phyloP scores from a whole-genome alignment of 2,113 vertebrate species.

The Chloropsis hardwickii region DNA sequence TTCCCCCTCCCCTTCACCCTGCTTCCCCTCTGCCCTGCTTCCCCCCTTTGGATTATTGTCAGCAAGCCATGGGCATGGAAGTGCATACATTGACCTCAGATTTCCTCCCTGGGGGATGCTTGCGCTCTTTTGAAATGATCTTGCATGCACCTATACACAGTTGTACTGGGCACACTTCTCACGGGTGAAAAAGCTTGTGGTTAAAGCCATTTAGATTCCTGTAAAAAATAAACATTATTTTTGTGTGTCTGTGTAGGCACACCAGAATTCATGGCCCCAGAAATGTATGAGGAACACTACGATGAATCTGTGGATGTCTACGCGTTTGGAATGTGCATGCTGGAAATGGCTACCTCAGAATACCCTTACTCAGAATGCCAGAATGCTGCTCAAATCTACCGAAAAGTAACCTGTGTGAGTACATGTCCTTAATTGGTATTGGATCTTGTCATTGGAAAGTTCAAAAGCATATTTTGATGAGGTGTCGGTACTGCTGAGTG shows the following conservation, averaged over 20 bases:
- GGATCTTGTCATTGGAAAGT: neutral
- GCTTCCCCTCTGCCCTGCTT: neutral
- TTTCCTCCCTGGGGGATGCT: neutral
- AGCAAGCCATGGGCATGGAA: neutral
- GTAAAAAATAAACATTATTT: neutral
- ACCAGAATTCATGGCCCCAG: constrained; percentile 97
- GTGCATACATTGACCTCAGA: neutral
- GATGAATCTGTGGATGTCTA: constrained; percentile 96
- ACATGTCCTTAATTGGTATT: accelerated
- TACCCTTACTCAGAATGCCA: constrained; percentile 99
- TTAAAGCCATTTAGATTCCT: neutral
- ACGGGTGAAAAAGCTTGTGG: neutral
- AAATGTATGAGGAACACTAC: constrained; percentile 99
- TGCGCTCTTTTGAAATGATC: neutral
- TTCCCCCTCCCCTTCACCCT: accelerated
- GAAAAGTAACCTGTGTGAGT: constrained; percentile 99
- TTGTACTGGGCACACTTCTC: neutral
- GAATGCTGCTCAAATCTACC: constrained; percentile 98
- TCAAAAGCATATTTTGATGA: neutral
- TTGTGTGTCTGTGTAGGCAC: constrained; percentile 76
- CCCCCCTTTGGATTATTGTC: neutral
- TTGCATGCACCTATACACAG: accelerated
- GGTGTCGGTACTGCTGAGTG: neutral
- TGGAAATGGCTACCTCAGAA: constrained; percentile 99
- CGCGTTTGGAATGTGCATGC: constrained; percentile 98